Conservation (phyloP, 2,797 vertebrate genomes). For the Menidia menidia region DNA sequence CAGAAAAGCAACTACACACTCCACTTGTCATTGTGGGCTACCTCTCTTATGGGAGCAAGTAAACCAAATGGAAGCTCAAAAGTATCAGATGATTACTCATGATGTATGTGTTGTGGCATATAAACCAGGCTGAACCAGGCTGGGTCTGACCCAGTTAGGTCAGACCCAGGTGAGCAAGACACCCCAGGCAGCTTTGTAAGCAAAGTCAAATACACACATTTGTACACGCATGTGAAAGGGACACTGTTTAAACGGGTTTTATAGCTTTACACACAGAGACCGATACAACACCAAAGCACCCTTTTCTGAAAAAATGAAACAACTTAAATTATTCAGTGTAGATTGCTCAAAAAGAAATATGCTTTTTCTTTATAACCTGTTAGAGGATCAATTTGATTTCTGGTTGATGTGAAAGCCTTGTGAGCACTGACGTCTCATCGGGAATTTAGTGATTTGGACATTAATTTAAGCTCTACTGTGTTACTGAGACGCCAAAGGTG, state of each 20-base stretch:
- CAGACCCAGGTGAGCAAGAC: conserved; percentile 68
- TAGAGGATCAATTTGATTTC: neutral
- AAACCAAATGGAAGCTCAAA: conserved; percentile 46
- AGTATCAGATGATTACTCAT: conserved; percentile 52
- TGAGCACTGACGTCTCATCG: neutral
- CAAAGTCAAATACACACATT: conserved; percentile 26
- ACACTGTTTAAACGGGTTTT: conserved; percentile 15
- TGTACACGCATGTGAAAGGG: conserved; percentile 17
- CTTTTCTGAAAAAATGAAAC: conserved; percentile 11
- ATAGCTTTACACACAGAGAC: conserved; percentile 40
- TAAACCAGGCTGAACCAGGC: conserved; percentile 42
- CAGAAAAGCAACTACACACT: conserved; percentile 46
- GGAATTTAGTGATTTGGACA: neutral
- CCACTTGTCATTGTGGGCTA: conserved; percentile 41
- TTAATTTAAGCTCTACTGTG: neutral
- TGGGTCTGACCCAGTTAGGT: conserved; percentile 64
- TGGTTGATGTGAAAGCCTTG: neutral
- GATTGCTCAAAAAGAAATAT: neutral
- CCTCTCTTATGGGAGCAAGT: conserved; percentile 30
- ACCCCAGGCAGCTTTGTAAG: conserved; percentile 35
- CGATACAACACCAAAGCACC: conserved; percentile 49
- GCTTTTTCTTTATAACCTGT: conserved; percentile 1
- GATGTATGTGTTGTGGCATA: conserved; percentile 43
- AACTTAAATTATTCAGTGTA: conserved; percentile 6
- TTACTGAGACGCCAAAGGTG: conserved; percentile 20